A percentile compares a stretch with the other conserved stretches of the same genome.
phyloP scores from a whole-genome alignment of 2,888 invertebrate species.

The Caenorhabditis sinica region DNA sequence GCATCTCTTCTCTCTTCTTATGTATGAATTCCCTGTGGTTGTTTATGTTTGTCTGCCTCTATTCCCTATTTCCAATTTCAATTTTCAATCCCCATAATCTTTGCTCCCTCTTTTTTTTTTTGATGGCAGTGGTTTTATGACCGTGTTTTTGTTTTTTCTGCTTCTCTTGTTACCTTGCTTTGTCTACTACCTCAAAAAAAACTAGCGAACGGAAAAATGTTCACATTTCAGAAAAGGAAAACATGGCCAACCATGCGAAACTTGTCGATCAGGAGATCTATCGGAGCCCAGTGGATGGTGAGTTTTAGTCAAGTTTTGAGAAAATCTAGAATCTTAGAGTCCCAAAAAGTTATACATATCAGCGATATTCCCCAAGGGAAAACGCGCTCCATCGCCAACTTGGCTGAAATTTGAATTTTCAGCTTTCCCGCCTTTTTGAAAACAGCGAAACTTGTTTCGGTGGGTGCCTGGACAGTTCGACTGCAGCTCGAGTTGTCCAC shows the following conservation, averaged over 20 bases:
- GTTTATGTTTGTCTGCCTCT: background rate
- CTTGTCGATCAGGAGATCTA: conserved; percentile 56
- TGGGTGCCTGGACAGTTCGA: too few relatives aligned
- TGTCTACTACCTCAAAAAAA: background rate
- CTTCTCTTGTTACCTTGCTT: background rate
- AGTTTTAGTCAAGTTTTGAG: background rate
- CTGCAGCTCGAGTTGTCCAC: too few relatives aligned
- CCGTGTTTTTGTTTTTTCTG: conserved; percentile 6
- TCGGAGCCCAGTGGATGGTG: conserved; percentile 51
- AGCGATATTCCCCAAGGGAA: background rate
- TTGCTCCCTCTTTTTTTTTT: background rate
- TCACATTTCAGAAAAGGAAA: background rate
- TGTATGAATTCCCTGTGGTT: background rate
- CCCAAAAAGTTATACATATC: background rate
- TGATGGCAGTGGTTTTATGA: background rate
- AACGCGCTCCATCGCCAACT: too few relatives aligned
- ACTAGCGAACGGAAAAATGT: background rate
- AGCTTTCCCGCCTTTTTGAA: too few relatives aligned
- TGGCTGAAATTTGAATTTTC: too few relatives aligned
- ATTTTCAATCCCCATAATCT: background rate
- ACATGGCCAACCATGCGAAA: conserved; percentile 46
- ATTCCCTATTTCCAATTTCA: background rate
- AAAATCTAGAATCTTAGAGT: background rate
- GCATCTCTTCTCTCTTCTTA: background rate
- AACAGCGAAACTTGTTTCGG: too few relatives aligned